phyloP scores from a whole-genome alignment of 2,113 vertebrate species.

The Henicopernis longicauda region DNA sequence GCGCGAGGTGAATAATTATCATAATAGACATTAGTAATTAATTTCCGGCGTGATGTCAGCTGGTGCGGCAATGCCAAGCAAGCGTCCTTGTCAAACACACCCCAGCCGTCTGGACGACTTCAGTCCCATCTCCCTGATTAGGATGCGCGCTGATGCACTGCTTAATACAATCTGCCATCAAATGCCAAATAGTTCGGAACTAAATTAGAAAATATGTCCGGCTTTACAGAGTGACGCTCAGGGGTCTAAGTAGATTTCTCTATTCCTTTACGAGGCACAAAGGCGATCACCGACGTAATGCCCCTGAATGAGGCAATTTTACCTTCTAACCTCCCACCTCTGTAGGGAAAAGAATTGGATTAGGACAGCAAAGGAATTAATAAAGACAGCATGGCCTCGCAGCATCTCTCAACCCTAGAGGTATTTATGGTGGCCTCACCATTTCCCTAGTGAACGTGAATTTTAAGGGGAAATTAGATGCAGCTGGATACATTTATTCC shows the following conservation, averaged over 20 bases:
- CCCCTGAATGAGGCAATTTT: conserved; percentile 16
- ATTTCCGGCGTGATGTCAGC: conserved; percentile 81
- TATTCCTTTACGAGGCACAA: background rate
- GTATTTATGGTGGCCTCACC: background rate
- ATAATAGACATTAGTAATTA: conserved; percentile 63
- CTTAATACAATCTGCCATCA: conserved; percentile 49
- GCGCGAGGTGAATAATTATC: conserved; percentile 36
- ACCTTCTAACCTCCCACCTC: conserved; percentile 35
- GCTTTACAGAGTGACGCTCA: background rate
- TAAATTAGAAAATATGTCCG: conserved; percentile 5
- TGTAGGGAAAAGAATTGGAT: conserved; percentile 9
- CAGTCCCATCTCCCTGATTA: conserved; percentile 69
- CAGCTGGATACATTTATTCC: background rate
- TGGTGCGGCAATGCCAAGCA: conserved; percentile 67
- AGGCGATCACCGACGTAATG: background rate
- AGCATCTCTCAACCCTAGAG: background rate
- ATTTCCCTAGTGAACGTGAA: background rate
- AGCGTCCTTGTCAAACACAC: conserved; percentile 67
- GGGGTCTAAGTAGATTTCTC: background rate
- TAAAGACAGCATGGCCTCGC: background rate
- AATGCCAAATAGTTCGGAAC: conserved; percentile 29
- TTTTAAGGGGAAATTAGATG: background rate
- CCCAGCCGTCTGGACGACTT: conserved; percentile 67
- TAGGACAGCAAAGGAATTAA: conserved; percentile 46
- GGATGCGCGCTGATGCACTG: conserved; percentile 24